Conservation (phyloP, 1,140 invertebrate species). For the Helicoverpa armigera region DNA sequence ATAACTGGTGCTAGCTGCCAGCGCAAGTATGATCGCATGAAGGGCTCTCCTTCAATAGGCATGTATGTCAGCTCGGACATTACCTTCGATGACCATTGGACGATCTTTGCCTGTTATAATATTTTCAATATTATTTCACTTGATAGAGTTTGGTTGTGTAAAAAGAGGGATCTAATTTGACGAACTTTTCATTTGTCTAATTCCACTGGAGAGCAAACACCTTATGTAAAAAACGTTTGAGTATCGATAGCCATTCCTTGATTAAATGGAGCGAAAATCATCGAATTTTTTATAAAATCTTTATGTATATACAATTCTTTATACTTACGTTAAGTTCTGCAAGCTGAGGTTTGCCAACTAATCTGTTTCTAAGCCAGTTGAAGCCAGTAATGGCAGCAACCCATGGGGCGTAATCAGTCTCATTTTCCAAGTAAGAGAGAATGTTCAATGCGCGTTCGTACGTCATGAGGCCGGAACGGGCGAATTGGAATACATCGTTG, state of each 20-base stretch:
- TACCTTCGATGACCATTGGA: slow-evolving; percentile 60
- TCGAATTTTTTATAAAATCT: neutral
- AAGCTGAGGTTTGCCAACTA: slow-evolving; percentile 61
- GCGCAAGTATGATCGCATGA: slow-evolving; percentile 75
- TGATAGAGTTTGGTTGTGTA: too few species aligned
- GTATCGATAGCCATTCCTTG: too few species aligned
- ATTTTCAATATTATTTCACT: neutral
- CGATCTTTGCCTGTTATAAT: slow-evolving; percentile 62
- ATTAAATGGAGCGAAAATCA: neutral
- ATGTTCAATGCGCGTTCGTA: slow-evolving; percentile 87
- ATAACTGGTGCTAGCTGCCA: slow-evolving; percentile 75
- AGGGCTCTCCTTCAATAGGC: slow-evolving; percentile 61
- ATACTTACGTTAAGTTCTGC: slow-evolving; percentile 64
- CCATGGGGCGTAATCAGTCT: slow-evolving; percentile 90
- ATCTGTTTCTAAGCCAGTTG: slow-evolving; percentile 83
- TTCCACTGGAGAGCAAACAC: too few species aligned
- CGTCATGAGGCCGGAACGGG: slow-evolving; percentile 81
- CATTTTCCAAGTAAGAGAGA: slow-evolving; percentile 88
- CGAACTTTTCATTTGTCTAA: too few species aligned
- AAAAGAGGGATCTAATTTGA: too few species aligned
- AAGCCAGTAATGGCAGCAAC: slow-evolving; percentile 87
- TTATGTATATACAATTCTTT: too few species aligned
- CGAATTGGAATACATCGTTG: slow-evolving; percentile 92
- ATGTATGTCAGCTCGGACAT: slow-evolving; percentile 68
- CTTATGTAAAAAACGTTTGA: too few species aligned